phyloP scores from a whole-genome alignment of 2,113 vertebrate genomes.

The Tricholaema leucomelas region DNA sequence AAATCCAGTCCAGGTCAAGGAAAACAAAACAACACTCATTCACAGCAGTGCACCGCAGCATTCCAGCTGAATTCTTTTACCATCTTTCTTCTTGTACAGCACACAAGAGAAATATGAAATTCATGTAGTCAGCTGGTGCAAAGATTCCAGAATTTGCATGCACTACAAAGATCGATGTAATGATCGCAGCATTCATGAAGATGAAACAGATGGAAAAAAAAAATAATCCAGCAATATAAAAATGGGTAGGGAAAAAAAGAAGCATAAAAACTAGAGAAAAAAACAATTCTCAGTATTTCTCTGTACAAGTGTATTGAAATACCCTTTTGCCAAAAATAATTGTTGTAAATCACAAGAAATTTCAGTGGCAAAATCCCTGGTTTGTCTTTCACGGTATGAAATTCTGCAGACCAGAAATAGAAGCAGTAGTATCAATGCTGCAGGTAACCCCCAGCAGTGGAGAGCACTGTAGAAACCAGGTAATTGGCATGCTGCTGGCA shows the following conservation, averaged over 20 bases:
- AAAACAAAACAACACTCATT: not conserved
- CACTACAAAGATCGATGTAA: not conserved
- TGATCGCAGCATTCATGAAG: not conserved
- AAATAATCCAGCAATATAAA: not conserved
- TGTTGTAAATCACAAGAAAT: not conserved
- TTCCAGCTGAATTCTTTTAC: not conserved
- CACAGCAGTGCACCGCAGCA: not conserved
- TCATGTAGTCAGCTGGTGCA: not conserved
- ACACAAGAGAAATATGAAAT: not conserved
- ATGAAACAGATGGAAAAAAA: not conserved
- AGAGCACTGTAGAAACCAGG: not conserved
- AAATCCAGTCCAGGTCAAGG: not conserved
- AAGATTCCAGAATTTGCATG: not conserved
- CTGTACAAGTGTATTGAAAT: not conserved
- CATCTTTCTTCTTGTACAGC: not conserved
- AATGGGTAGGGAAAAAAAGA: not conserved
- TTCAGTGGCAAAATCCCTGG: not conserved
- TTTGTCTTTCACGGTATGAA: not conserved
- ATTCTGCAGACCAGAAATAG: not conserved
- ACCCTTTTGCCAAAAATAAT: not conserved
- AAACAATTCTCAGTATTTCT: not conserved
- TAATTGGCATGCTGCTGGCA: not conserved
- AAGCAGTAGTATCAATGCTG: not conserved
- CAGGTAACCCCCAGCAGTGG: not conserved
- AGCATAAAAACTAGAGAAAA: rapidly evolving